These are phyloP conservation scores for Siderastrea radians DNA, from an alignment of 92 coral and sea anemone species.

Conservation along the genomic window DNA sequence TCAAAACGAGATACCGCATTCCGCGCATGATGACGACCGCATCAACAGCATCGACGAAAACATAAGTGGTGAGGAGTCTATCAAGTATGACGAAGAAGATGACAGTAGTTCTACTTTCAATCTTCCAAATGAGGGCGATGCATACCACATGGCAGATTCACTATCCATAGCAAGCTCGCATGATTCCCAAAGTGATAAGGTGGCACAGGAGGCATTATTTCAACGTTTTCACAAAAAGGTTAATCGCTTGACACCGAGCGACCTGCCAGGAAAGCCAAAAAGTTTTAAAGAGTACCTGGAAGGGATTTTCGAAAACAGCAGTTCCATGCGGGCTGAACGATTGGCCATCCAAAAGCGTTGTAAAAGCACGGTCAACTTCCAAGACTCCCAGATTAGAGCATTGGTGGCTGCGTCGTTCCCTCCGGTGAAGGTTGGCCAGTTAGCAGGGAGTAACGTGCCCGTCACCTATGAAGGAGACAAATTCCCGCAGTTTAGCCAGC, in stretches of 20 bases:
- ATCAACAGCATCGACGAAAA: not conserved
- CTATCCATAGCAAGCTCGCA: too few relatives aligned
- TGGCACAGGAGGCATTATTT: too few relatives aligned
- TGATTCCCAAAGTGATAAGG: too few relatives aligned
- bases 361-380: slow-evolving; percentile 1
- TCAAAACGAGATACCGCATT: not conserved
- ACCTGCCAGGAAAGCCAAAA: slow-evolving; percentile 41
- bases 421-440: slow-evolving; percentile 43
- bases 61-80: not conserved
- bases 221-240: too few relatives aligned
- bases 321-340: not conserved
- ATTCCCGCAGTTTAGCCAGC: slow-evolving; percentile 50
- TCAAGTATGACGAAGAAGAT: not conserved
- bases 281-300: slow-evolving; percentile 37
- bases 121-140: not conserved
- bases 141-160: too few relatives aligned
- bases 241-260: slow-evolving; percentile 3
- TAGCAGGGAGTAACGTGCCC: slow-evolving; percentile 33
- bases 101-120: not conserved
- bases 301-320: not conserved
- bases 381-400: slow-evolving; percentile 35
- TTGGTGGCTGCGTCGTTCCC: slow-evolving; percentile 54
- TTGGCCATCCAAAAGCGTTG: not conserved
- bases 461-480: slow-evolving; percentile 34
- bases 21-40: not conserved